Evolutionary conservation across 2,888 invertebrate genomes (phyloP), one percentile per base, ranked within the genome.

Genomic region (Lasioglossum vierecki): DNA sequence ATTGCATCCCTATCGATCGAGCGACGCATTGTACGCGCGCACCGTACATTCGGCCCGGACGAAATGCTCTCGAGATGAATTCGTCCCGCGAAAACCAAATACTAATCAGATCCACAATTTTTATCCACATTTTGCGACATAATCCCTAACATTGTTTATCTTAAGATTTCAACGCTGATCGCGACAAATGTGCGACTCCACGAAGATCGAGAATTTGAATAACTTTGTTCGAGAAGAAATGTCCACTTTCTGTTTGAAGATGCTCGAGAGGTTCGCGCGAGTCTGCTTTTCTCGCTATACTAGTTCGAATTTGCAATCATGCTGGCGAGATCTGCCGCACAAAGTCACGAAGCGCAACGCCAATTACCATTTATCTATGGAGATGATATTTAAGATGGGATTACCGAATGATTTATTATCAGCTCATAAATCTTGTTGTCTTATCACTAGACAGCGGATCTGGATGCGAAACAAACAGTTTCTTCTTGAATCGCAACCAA

Each of bases 101-200:
- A 49, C 18, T 49, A 18, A 49, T 53, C 49, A 0, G 60, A 81
- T 84, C 78, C 68, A 60, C 26, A 11, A 76, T 84, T 86, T 84
- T 81, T 84, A 86, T 78, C 68, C 49, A 86, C 76, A 81, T 79
- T 41, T 86, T 86, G 84, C 76, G 80, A 72, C 5, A 73, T 81
- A 84, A 81, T 79, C 86, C 76, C 66, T 60, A 70, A 70, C 86
- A 76, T 81, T 84, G 81, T 86, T 86, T 84, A 84, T 86, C 79
- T 79, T 79, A 84, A 84, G 84, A 86, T 86, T 84, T 81, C 79
- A 86, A 84, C 81, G 76, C 79, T 79, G 60, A 6, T 13, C 60
- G 60, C 26, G 60, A 26, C n/a, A 26, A 2, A 26, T 1, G 13
- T 5, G 5, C 13, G 1, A 53, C 8, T 6, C 49, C 49, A 8